These are phyloP conservation scores for Petaurus breviceps DNA, from an alignment of 2,113 vertebrate genomes.

Conservation along the genomic window DNA sequence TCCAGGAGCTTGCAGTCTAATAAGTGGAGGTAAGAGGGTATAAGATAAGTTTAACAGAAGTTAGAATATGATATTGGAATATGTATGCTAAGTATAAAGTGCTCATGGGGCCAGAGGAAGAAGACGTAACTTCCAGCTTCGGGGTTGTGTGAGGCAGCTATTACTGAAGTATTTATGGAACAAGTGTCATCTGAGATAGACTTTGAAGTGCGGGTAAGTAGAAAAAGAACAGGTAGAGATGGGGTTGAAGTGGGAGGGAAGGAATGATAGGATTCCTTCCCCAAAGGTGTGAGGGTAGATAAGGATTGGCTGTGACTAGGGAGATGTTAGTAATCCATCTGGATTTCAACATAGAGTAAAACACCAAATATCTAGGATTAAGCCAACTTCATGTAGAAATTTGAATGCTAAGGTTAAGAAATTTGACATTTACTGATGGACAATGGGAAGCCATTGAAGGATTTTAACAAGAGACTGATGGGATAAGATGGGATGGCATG, in stretches of 20 bases:
- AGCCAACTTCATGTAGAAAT: background rate
- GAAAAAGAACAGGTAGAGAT: no score
- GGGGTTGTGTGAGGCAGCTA: background rate
- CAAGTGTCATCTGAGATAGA: no score
- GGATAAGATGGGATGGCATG: no score
- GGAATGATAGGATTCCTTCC: no score
- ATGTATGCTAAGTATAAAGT: background rate
- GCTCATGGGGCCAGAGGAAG: background rate
- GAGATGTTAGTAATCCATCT: background rate
- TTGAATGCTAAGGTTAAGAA: background rate
- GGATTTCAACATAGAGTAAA: background rate
- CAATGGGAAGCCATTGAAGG: no score
- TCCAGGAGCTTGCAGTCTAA: background rate
- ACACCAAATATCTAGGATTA: background rate
- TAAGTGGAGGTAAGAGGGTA: background rate
- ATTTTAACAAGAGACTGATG: no score
- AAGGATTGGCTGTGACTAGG: background rate
- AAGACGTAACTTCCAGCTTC: background rate
- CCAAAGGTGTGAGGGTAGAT: background rate
- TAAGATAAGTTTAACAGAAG: background rate
- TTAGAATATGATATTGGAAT: background rate
- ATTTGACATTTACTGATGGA: no score
- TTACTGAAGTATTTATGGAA: background rate
- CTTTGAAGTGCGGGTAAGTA: no score
- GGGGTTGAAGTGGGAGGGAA: no score